phyloP scores from a whole-genome alignment of 1,140 invertebrate genomes.

The Maniola jurtina region DNA sequence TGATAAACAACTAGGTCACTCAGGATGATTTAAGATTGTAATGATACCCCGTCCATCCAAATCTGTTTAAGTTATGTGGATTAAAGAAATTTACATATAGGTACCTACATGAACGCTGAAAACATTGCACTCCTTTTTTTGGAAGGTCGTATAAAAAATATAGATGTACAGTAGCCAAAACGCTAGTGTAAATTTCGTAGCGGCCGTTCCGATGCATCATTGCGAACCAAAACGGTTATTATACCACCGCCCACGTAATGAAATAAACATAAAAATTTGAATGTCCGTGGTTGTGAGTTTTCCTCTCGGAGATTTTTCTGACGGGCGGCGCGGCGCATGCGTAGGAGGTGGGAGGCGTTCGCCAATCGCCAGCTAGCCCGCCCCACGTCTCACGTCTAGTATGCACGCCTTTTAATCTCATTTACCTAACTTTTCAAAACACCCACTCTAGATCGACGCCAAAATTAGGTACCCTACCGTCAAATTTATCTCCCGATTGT shows the following conservation, averaged over 20 bases:
- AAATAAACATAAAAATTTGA: constrained; percentile 59
- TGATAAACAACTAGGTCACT: too few species aligned
- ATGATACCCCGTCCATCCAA: too few species aligned
- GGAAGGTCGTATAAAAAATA: too few species aligned
- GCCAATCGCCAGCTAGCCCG: constrained; percentile 53
- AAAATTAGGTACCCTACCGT: constrained; percentile 34
- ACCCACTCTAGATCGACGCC: constrained; percentile 39
- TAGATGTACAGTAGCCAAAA: not conserved
- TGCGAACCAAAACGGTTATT: constrained; percentile 30
- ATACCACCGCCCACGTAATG: constrained; percentile 53
- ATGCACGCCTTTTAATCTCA: constrained; percentile 52
- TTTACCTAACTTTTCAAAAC: constrained; percentile 48
- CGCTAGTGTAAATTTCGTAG: constrained; percentile 34
- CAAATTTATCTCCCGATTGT: constrained; percentile 23
- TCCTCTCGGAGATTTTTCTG: constrained; percentile 67
- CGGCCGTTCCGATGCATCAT: constrained; percentile 43
- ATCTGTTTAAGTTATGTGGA: too few species aligned
- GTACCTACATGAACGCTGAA: too few species aligned
- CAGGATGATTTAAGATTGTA: too few species aligned
- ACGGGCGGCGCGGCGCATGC: constrained; percentile 51
- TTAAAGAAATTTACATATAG: too few species aligned
- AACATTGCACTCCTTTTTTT: too few species aligned
- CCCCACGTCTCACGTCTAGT: constrained; percentile 46
- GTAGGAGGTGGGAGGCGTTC: constrained; percentile 68
- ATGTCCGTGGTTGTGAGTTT: constrained; percentile 46